phyloP scores from a whole-genome alignment of 2,888 invertebrate species.

The Mechanitis mazaeus region DNA sequence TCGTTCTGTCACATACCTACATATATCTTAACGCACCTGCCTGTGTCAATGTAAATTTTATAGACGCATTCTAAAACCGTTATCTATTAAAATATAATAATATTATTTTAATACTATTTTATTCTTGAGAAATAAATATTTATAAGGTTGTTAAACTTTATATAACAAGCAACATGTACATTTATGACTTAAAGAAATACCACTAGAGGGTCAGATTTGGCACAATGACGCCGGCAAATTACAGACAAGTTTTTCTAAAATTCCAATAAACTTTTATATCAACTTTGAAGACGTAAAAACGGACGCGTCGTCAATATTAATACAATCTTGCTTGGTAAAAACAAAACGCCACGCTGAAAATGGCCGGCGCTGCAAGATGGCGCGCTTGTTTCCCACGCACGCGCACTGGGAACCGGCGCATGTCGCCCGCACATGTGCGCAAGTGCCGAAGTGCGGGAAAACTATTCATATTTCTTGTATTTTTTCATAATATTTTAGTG shows the following conservation, averaged over 20 bases:
- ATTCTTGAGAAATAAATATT: no score
- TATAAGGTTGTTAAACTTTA: no score
- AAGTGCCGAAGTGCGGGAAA: slow-evolving; percentile 53
- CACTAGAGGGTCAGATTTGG: no score
- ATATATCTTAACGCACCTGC: slow-evolving; percentile 18
- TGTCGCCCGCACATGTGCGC: slow-evolving; percentile 56
- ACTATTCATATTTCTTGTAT: slow-evolving; percentile 38
- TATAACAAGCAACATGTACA: no score
- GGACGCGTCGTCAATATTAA: slow-evolving; percentile 33
- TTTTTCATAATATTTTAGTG: slow-evolving; percentile 34
- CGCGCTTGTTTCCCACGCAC: slow-evolving; percentile 62
- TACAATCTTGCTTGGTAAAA: slow-evolving; percentile 48
- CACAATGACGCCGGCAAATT: no score
- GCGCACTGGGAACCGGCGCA: slow-evolving; percentile 55
- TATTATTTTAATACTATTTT: no score
- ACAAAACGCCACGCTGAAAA: slow-evolving; percentile 41
- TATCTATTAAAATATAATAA: neutral
- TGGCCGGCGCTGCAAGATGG: slow-evolving; percentile 50
- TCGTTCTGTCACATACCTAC: slow-evolving; percentile 10
- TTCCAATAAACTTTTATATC: slow-evolving; percentile 17
- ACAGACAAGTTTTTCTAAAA: neutral
- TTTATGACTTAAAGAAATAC: no score
- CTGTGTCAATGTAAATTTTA: slow-evolving; percentile 2
- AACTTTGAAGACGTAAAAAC: slow-evolving; percentile 8
- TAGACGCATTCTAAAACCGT: neutral